Percentiles rank a stretch among this genome's conserved stretches.
phyloP scores from a whole-genome alignment of 2,113 vertebrate genomes.

The Petroica traversi region DNA sequence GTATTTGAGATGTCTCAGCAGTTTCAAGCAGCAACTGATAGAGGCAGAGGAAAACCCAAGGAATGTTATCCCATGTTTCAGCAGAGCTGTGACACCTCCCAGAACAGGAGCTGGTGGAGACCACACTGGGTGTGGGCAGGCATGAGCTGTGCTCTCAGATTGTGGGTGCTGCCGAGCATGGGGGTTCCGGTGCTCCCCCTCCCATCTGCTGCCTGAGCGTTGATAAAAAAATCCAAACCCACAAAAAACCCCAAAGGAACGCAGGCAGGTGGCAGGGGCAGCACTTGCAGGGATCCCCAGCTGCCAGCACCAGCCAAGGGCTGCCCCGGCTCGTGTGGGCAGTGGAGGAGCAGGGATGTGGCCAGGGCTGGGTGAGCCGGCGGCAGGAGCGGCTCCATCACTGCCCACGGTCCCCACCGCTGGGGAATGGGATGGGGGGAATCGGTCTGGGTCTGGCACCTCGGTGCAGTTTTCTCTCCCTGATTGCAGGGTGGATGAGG shows the following conservation, averaged over 20 bases:
- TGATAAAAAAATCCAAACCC: neutral
- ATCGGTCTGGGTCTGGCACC: neutral
- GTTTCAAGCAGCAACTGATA: neutral
- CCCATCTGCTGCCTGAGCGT: neutral
- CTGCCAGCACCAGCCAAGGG: fast-evolving
- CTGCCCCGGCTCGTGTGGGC: fast-evolving
- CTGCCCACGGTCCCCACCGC: fast-evolving
- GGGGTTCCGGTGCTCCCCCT: neutral
- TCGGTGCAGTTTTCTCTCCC: neutral
- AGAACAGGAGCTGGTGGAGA: neutral
- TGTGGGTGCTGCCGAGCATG: neutral
- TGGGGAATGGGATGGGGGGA: neutral
- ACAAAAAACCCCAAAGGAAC: neutral
- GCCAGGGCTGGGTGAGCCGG: fast-evolving
- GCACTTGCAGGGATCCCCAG: neutral
- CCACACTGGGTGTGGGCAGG: fast-evolving
- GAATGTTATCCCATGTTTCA: neutral
- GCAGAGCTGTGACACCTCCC: neutral
- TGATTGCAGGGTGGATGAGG: neutral
- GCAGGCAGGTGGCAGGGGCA: fast-evolving
- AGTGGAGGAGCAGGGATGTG: neutral
- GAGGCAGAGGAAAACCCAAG: neutral
- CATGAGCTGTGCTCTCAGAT: neutral
- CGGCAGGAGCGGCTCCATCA: neutral
- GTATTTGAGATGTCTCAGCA: neutral